phyloP scores from a whole-genome alignment of 2,888 invertebrate genomes.

The Agrochola lota region DNA sequence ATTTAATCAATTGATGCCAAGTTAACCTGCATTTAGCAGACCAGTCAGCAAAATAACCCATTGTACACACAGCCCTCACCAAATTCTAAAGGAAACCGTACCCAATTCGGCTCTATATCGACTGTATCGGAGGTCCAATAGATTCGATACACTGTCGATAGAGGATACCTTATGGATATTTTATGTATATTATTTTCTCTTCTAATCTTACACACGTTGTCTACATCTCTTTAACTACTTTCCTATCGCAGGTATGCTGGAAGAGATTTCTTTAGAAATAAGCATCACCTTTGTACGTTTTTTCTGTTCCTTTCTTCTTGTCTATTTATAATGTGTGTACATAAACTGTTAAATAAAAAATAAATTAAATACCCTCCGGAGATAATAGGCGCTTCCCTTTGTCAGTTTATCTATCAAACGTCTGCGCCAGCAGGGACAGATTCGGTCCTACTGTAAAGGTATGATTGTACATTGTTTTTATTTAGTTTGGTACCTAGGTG shows the following conservation, averaged over 20 bases:
- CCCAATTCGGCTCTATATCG: slow-evolving; percentile 15
- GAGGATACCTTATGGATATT: no score
- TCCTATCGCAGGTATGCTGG: no score
- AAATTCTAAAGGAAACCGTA: slow-evolving; percentile 34
- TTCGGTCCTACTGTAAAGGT: background rate
- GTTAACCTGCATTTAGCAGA: background rate
- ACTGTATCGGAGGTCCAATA: slow-evolving; percentile 32
- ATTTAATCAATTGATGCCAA: slow-evolving; percentile 4
- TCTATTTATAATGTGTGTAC: no score
- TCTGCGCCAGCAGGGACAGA: slow-evolving; percentile 11
- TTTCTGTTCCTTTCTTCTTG: no score
- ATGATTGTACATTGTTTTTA: background rate
- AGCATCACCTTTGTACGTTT: no score
- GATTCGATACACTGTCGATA: slow-evolving; percentile 29
- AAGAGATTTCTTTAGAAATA: no score
- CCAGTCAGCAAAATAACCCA: slow-evolving; percentile 18
- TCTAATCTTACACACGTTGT: no score
- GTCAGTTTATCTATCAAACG: slow-evolving; percentile 54
- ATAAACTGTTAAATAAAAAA: no score
- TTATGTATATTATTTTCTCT: no score
- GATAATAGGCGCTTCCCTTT: slow-evolving; percentile 48
- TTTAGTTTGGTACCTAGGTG: background rate
- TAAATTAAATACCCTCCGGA: no score
- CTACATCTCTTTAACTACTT: no score
- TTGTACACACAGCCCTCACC: slow-evolving; percentile 6